These are phyloP conservation scores for Microtus montanus DNA, from an alignment of 2,113 vertebrate genomes.

Conservation along the genomic window DNA sequence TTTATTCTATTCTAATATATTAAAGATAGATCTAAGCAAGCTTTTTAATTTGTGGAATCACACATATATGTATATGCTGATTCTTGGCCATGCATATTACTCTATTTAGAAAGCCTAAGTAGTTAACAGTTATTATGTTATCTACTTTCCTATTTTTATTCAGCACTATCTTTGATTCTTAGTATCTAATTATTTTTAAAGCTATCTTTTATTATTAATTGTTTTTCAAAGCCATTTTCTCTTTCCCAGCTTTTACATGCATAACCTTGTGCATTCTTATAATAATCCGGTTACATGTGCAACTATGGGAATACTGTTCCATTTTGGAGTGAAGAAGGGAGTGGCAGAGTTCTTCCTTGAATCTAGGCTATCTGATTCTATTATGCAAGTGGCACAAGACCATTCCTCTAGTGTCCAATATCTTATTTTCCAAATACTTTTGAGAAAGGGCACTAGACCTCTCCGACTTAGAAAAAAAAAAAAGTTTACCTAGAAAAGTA, in stretches of 20 bases:
- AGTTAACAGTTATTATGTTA: background rate
- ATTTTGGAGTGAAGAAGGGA: background rate
- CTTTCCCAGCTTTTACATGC: background rate
- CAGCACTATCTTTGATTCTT: background rate
- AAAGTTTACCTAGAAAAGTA: background rate
- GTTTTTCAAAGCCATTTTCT: background rate
- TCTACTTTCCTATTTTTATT: conserved; percentile 5
- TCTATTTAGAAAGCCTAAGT: conserved; percentile 18
- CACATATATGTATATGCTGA: background rate
- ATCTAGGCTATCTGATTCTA: background rate
- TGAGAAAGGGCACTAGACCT: background rate
- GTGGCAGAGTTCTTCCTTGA: background rate
- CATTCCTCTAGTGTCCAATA: background rate
- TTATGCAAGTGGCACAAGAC: background rate
- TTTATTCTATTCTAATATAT: background rate
- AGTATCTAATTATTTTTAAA: conserved; percentile 1
- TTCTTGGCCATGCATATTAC: background rate
- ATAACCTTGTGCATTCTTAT: background rate
- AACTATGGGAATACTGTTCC: background rate
- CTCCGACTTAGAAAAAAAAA: background rate
- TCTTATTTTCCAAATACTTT: background rate
- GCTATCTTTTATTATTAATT: background rate
- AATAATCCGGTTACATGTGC: background rate
- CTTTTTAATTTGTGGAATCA: background rate
- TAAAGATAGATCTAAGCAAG: background rate